A percentile compares a stretch with the other conserved stretches of the same genome.
Evolutionary conservation across 2,888 invertebrate genomes (phyloP).

Genomic region (Drosophila nigricruria): DNA sequence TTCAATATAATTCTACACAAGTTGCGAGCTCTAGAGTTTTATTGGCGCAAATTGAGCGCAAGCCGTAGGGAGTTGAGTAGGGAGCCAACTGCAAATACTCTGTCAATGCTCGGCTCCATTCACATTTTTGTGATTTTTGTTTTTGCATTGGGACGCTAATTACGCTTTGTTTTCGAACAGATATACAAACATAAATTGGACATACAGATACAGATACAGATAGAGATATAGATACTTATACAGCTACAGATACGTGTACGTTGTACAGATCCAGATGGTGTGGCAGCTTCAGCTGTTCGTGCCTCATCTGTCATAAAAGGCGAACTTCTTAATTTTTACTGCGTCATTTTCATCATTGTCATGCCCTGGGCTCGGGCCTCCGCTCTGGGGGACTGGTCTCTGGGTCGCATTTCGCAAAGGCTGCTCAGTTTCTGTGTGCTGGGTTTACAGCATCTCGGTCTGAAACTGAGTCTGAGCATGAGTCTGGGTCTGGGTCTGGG

Average conservation of each 20-base stretch:
- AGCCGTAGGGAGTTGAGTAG: constrained; percentile 11
- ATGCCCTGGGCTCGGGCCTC: constrained; percentile 58
- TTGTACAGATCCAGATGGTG: constrained; percentile 32
- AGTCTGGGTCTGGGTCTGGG: constrained; percentile 55
- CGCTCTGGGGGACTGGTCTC: constrained; percentile 32
- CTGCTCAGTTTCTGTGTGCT: constrained; percentile 27
- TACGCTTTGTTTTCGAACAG: constrained; percentile 65
- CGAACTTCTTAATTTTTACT: constrained; percentile 83
- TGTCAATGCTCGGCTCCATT: constrained; percentile 44
- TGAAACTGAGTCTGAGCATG: constrained; percentile 51
- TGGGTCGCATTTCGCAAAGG: constrained; percentile 54
- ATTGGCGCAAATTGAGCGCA: constrained; percentile 71
- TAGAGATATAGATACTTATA: constrained; percentile 20
- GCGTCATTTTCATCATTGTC: constrained; percentile 82
- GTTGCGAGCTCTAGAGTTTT: constrained; percentile 52
- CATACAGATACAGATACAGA: constrained; percentile 14
- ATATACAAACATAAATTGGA: constrained; percentile 29
- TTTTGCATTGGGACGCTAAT: constrained; percentile 73
- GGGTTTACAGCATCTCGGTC: constrained; percentile 64
- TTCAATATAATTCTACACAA: constrained; percentile 66
- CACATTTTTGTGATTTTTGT: constrained; percentile 47
- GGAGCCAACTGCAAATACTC: constrained; percentile 16
- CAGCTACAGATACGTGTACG: background rate
- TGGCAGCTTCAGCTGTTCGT: constrained; percentile 70
- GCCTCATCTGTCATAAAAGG: constrained; percentile 84